Evolutionary conservation across 2,797 vertebrate species (phyloP).

Genomic region (Syndactyla subalaris): DNA sequence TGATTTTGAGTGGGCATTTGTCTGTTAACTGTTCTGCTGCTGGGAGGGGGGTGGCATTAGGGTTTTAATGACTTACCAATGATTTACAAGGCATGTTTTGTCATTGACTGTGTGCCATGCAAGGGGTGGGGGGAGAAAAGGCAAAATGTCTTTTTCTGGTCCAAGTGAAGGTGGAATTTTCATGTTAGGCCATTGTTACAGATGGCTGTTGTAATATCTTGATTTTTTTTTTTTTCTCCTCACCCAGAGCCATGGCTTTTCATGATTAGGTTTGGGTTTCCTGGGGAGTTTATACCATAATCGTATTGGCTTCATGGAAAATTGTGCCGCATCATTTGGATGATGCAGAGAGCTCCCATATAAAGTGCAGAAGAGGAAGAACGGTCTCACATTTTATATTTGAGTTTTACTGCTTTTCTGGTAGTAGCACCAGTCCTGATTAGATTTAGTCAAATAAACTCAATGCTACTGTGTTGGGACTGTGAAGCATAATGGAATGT

Average conservation of each 20-base stretch:
- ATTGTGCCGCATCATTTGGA: not conserved
- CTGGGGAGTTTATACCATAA: not conserved
- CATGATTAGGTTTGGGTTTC: not conserved
- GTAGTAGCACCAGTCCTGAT: not conserved
- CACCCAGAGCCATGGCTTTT: not conserved
- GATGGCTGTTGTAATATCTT: not conserved
- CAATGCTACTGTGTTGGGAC: not conserved
- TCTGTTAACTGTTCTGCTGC: not conserved
- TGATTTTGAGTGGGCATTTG: not conserved
- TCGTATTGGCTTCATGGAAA: not conserved
- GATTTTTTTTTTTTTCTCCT: not conserved
- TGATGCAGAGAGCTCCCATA: not conserved
- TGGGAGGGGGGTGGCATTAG: not conserved
- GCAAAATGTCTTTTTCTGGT: not conserved
- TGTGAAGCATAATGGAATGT: not conserved
- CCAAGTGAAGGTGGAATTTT: not conserved
- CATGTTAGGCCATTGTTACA: not conserved
- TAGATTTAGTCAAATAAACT: conserved; percentile 24
- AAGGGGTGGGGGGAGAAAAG: not conserved
- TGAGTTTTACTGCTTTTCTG: conserved; percentile 5
- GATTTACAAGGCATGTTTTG: not conserved
- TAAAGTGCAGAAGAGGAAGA: not conserved
- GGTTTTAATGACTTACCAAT: not conserved
- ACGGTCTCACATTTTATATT: not conserved
- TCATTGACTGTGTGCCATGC: not conserved